A percentile compares a stretch with the other conserved stretches of the same genome.
Evolutionary conservation across 2,113 vertebrate species (phyloP).

Genomic region (Todiramphus saurophagus): DNA sequence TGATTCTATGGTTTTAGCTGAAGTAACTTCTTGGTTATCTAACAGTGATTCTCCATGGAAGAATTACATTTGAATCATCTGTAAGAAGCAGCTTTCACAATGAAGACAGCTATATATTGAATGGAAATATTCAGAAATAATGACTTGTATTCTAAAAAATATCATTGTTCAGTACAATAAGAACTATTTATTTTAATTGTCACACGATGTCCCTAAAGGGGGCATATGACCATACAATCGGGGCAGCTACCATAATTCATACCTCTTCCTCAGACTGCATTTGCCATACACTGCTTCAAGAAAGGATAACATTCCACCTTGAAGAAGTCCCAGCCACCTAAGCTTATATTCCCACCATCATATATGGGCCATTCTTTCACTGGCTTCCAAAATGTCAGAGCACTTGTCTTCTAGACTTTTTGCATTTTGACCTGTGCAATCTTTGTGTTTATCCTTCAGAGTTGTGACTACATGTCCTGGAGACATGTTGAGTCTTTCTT

Average conservation of each 20-base stretch:
- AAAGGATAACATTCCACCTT: neutral
- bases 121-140: neutral
- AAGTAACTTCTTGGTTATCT: neutral
- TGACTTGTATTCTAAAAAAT: neutral
- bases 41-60: neutral
- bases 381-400: neutral
- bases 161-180: neutral
- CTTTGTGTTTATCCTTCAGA: neutral
- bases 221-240: neutral
- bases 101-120: neutral
- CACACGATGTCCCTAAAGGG: neutral
- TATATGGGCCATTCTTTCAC: neutral
- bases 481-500: neutral
- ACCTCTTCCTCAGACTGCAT: neutral
- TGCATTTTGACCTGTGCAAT: neutral
- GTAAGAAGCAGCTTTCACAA: neutral
- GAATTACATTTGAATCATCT: neutral
- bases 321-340: neutral
- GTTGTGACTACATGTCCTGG: neutral
- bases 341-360: neutral
- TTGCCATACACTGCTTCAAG: neutral
- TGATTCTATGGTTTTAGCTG: neutral
- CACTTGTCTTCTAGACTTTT: neutral
- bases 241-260: neutral
- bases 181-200: neutral